These are phyloP conservation scores for Acleris emargana DNA, from an alignment of 2,888 invertebrate species.

Conservation along the genomic window DNA sequence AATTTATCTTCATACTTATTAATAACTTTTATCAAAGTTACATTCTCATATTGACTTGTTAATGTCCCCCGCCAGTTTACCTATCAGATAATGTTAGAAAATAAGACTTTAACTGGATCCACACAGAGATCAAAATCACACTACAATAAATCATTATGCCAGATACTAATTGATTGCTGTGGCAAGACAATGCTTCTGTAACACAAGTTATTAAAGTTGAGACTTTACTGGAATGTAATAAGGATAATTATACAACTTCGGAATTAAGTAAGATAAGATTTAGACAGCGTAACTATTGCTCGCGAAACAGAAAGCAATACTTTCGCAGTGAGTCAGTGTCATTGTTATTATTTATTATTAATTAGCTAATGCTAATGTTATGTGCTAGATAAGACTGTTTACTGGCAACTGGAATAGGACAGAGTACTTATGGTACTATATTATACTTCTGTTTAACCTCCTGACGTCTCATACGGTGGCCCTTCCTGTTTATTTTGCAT, in stretches of 20 bases:
- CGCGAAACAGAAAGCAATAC: background rate
- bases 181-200: background rate
- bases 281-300: background rate
- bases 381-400: background rate
- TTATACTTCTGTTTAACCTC: too few species aligned
- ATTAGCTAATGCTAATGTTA: slow-evolving; percentile 4
- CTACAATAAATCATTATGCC: background rate
- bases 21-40: background rate
- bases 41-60: background rate
- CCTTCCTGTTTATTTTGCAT: too few species aligned
- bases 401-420: background rate
- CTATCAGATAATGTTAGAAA: background rate
- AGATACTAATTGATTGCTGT: background rate
- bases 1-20: too few species aligned
- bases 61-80: background rate
- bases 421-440: too few species aligned
- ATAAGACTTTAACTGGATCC: background rate
- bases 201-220: background rate
- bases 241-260: background rate
- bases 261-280: background rate
- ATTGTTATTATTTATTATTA: slow-evolving; percentile 4
- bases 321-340: slow-evolving; percentile 1
- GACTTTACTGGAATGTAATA: background rate
- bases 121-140: background rate
- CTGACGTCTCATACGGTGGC: too few species aligned